These are phyloP conservation scores for Andrena dorsata DNA, from an alignment of 2,888 invertebrate genomes.

Conservation along the genomic window DNA sequence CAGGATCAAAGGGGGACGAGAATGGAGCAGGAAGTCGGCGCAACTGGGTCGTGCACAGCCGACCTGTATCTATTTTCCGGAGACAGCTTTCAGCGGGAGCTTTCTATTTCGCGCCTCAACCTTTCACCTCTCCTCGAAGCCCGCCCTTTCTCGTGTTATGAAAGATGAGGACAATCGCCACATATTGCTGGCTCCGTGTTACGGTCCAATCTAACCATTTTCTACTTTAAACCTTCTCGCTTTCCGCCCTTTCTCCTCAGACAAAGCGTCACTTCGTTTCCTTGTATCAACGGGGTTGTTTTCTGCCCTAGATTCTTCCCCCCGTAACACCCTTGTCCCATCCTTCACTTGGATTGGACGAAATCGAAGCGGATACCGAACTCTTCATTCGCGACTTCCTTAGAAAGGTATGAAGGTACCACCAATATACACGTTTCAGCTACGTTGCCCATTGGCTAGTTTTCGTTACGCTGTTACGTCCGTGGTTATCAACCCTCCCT, in stretches of 20 bases:
- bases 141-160: constrained; percentile 53
- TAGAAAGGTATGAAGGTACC: no score
- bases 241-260: constrained; percentile 16
- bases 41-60: constrained; percentile 52
- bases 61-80: constrained; percentile 70
- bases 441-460: background rate
- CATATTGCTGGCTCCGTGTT: constrained; percentile 58
- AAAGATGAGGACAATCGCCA: constrained; percentile 74
- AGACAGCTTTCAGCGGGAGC: constrained; percentile 68
- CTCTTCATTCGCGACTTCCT: no score
- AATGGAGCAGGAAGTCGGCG: constrained; percentile 53
- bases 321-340: background rate
- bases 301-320: constrained; percentile 6
- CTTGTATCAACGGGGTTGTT: constrained; percentile 30
- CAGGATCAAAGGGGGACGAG: constrained; percentile 22
- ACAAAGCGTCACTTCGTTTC: constrained; percentile 52
- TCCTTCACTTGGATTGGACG: constrained; percentile 15
- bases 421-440: no score
- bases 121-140: constrained; percentile 48
- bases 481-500: background rate
- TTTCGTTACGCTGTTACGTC: background rate
- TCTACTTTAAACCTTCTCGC: constrained; percentile 23
- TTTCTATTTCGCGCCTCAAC: constrained; percentile 63
- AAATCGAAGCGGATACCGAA: constrained; percentile 31
- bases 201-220: constrained; percentile 47